A percentile compares a stretch with the other conserved stretches of the same genome.
Evolutionary conservation across 2,888 invertebrate genomes (phyloP).

Genomic region (Stramonita haemastoma): DNA sequence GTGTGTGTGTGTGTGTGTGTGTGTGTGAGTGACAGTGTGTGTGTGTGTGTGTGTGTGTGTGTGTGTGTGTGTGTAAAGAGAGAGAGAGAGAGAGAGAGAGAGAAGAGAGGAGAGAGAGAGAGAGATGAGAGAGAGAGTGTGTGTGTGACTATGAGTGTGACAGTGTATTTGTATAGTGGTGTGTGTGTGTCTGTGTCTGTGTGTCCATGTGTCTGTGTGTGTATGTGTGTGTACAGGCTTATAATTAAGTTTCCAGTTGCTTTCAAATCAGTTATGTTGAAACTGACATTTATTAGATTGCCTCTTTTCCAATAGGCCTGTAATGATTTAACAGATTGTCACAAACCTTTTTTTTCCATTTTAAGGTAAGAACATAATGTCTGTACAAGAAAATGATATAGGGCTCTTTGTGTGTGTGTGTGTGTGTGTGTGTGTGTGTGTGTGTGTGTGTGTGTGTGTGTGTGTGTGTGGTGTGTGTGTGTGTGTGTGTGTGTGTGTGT

Average conservation of each 20-base stretch:
- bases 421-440: neutral
- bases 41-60: constrained; percentile 27
- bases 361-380: neutral
- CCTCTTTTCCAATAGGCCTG: neutral
- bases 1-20: constrained; percentile 2
- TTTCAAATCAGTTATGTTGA: neutral
- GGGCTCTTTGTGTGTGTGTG: neutral
- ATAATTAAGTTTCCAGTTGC: neutral
- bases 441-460: neutral
- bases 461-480: neutral
- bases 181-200: constrained; percentile 5
- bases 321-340: neutral
- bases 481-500: neutral
- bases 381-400: neutral
- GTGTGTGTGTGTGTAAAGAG: neutral
- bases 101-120: constrained; percentile 23
- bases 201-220: constrained; percentile 9
- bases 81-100: constrained; percentile 27
- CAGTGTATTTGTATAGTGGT: constrained; percentile 11
- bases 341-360: neutral
- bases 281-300: neutral
- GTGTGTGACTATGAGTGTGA: neutral
- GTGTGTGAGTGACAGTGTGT: neutral
- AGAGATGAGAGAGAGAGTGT: constrained; percentile 16
- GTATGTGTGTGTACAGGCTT: neutral